Base-by-base conservation (phyloP, 2,888 invertebrate genomes). In the Phyllotreta cruciferae region DNA sequence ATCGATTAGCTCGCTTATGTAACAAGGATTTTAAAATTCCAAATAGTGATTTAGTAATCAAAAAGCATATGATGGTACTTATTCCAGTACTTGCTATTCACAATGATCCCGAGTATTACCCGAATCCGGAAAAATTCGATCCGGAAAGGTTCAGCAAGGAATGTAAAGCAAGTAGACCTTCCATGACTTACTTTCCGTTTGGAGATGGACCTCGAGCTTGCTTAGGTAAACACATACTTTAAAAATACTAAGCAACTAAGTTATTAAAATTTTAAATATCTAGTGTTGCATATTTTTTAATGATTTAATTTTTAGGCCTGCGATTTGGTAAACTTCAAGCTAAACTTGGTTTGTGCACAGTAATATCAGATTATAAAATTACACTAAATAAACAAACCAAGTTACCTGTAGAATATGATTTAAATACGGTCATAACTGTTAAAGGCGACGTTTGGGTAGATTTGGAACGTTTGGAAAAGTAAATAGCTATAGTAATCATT, bases 11-110 rank as follows among this genome's bases (percentile, higher is more conserved):
- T 3, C 62, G 75, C 45, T 58, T 65, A 24, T 74, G 73, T 39
- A 72, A 62, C 0, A 67, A 69, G 58, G 47, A 50, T 6, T 73
- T 71, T 44, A 63, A 66, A 54, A 49, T 74, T 38, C 74, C 74
- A 6, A 70, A 60, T n/a, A 62, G 69, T 1, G 55, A 69, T 37
- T 35, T 69, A 0, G 24, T 63, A 7, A 44, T 56, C 7, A 41
- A 56, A 56, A 13, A 34, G 14, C 44, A 45, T 34, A 35, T 44
- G 2, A 11, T 9, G 24, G 56, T 56, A 44, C 14, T 44, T 11
- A 56, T 56, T 14, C 56, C 56, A 8, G 38, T 13, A n/a, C 35
- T 56, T 8, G 42, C 44, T 11, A 56, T 56, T n/a, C 56, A 56
- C 13, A 45, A 36, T 11, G 56, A 56, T 56, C 56, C 44, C 35